Evolutionary conservation across 1,140 invertebrate species (phyloP).

Genomic region (Sitodiplosis mosellana): DNA sequence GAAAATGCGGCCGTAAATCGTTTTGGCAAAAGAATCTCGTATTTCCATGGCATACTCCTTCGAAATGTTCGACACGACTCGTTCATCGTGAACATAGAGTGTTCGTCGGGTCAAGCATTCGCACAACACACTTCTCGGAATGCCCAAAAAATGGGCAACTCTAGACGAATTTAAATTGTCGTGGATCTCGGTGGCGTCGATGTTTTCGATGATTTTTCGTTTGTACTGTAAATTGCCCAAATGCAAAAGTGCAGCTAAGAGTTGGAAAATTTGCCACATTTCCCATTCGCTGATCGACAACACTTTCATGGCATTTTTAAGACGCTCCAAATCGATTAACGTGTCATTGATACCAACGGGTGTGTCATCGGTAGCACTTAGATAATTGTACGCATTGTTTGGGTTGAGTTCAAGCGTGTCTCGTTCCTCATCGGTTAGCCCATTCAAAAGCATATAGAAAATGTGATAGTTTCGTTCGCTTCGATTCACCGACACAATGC

Average conservation of each 20-base stretch:
- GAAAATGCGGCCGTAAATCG: conserved; percentile 83
- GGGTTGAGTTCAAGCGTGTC: conserved; percentile 54
- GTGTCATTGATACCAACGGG: conserved; percentile 70
- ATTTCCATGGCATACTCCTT: conserved; percentile 59
- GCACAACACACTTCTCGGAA: conserved; percentile 44
- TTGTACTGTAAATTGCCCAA: conserved; percentile 81
- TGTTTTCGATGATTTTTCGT: conserved; percentile 48
- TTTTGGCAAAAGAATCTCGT: conserved; percentile 80
- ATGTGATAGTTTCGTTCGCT: conserved; percentile 93
- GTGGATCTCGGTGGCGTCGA: conserved; percentile 62
- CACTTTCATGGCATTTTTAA: conserved; percentile 79
- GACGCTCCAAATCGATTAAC: conserved; percentile 64
- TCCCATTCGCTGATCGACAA: conserved; percentile 73
- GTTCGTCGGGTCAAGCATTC: conserved; percentile 72
- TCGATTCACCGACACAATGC: conserved; percentile 72
- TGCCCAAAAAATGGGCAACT: conserved; percentile 49
- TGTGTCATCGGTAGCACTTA: conserved; percentile 51
- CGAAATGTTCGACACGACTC: conserved; percentile 53
- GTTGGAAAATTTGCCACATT: conserved; percentile 64
- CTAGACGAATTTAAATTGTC: conserved; percentile 42
- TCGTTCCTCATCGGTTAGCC: conserved; percentile 60
- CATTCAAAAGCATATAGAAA: conserved; percentile 83
- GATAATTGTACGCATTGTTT: conserved; percentile 57
- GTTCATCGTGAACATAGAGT: conserved; percentile 73
- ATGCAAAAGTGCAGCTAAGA: conserved; percentile 71